Percentiles rank a stretch among this genome's conserved stretches.
phyloP scores from a whole-genome alignment of 1,140 invertebrate species.

The Brachionus sp. region DNA sequence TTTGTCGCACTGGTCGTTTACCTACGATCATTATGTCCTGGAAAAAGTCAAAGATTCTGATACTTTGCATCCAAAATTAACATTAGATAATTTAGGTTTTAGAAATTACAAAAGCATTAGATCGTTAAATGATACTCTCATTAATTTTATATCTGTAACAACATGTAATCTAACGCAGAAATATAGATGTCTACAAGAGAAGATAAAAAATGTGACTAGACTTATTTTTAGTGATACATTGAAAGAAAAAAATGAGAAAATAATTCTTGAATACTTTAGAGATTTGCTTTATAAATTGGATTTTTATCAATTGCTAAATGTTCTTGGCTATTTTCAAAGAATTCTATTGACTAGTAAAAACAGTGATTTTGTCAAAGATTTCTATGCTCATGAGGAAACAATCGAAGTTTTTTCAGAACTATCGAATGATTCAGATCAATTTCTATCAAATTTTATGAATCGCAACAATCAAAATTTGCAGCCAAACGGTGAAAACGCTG shows the following conservation, averaged over 20 bases:
- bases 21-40: background rate
- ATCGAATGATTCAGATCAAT: background rate
- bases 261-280: background rate
- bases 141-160: conserved; percentile 24
- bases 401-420: background rate
- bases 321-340: conserved; percentile 5
- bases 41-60: background rate
- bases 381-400: background rate
- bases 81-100: background rate
- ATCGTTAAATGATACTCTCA: conserved; percentile 20
- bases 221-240: background rate
- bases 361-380: background rate
- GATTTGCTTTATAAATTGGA: background rate
- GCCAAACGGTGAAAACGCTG: background rate
- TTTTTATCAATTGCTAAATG: background rate
- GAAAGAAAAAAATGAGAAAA: background rate
- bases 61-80: background rate
- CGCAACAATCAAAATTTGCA: conserved; percentile 3
- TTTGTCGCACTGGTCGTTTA: conserved; percentile 18
- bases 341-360: background rate
- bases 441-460: background rate
- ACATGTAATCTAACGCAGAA: background rate
- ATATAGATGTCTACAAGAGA: background rate
- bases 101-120: background rate
- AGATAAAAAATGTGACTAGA: background rate